Percentiles rank a stretch among this genome's conserved stretches.
phyloP scores from a whole-genome alignment of 2,797 vertebrate species.

The Clarias laeviceps region DNA sequence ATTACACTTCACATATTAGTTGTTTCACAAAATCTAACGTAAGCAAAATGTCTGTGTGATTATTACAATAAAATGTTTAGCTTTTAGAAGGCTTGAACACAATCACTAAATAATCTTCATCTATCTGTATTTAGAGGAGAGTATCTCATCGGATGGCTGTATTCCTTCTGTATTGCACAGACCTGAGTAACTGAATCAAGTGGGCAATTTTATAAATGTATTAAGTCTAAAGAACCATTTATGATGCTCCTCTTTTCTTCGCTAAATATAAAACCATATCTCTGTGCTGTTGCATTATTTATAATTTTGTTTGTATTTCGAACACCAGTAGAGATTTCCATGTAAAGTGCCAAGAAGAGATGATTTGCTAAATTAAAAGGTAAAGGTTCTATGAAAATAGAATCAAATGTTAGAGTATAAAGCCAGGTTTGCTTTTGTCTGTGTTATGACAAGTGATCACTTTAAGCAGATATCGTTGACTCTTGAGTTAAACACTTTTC shows the following conservation, averaged over 20 bases:
- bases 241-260: not conserved
- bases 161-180: not conserved
- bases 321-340: not conserved
- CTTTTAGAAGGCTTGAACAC: too few relatives aligned
- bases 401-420: not conserved
- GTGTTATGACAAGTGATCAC: not conserved
- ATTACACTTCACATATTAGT: not conserved
- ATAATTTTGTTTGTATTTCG: not conserved
- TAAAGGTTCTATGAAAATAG: not conserved
- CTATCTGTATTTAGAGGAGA: not conserved
- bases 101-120: not conserved
- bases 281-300: not conserved
- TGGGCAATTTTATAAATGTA: not conserved
- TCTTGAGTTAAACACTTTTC: not conserved
- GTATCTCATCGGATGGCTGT: not conserved
- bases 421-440: not conserved
- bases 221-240: not conserved
- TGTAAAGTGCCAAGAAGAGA: not conserved
- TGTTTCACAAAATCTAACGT: not conserved
- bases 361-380: not conserved
- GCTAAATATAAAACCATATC: not conserved
- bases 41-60: not conserved
- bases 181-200: not conserved
- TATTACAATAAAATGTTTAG: too few relatives aligned
- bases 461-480: too few relatives aligned